These are phyloP conservation scores for Cheilosia soror DNA, from an alignment of 2,888 invertebrate genomes.

Conservation along the genomic window DNA sequence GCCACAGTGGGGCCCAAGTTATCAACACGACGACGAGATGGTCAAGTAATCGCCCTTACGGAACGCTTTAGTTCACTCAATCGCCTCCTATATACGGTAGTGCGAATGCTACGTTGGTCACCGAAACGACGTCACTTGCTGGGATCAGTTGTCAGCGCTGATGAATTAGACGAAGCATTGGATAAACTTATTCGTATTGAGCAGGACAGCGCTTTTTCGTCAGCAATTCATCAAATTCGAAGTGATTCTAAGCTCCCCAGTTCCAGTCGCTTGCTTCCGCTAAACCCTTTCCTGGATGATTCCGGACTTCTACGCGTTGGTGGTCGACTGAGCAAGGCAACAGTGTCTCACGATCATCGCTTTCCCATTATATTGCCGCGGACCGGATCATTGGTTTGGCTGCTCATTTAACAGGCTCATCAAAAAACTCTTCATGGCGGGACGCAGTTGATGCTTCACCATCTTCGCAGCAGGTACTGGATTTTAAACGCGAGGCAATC, in stretches of 20 bases:
- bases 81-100: conserved; percentile 9
- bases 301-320: background rate
- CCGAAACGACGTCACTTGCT: background rate
- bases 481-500: conserved; percentile 17
- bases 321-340: background rate
- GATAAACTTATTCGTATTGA: conserved; percentile 1
- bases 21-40: background rate
- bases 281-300: conserved; percentile 7
- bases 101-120: conserved; percentile 1
- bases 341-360: background rate
- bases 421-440: conserved; percentile 11
- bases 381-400: background rate
- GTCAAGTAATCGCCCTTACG: background rate
- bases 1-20: background rate
- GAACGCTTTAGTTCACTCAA: background rate
- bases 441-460: conserved; percentile 42
- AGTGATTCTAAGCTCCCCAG: background rate
- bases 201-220: background rate
- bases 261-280: background rate
- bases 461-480: conserved; percentile 41
- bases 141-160: background rate
- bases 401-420: background rate
- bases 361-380: conserved; percentile 23
- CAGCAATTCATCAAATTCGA: background rate
- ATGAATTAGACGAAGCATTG: conserved; percentile 9